Evolutionary conservation across 2,797 vertebrate genomes (phyloP).

Genomic region (Antennarius maculatus): DNA sequence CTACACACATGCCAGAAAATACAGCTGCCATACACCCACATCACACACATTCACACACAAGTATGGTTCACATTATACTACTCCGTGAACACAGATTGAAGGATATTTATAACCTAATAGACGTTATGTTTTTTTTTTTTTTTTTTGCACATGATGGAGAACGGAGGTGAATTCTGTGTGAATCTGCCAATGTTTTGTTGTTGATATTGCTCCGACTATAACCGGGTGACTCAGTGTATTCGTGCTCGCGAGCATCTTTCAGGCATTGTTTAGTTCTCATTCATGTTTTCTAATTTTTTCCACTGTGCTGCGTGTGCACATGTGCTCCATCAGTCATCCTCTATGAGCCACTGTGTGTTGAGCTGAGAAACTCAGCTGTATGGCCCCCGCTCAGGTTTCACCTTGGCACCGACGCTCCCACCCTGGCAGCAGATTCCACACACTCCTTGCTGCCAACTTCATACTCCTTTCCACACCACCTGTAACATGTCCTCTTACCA

Average conservation of each 20-base stretch:
- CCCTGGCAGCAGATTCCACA: conserved; percentile 70
- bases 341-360: conserved; percentile 21
- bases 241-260: conserved; percentile 28
- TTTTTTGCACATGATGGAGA: conserved; percentile 50
- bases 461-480: conserved; percentile 78
- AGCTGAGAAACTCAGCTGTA: conserved; percentile 64
- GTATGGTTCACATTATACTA: conserved; percentile 76
- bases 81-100: conserved; percentile 52
- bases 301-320: conserved; percentile 24
- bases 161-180: conserved; percentile 64
- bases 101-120: conserved; percentile 71
- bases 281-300: conserved; percentile 46
- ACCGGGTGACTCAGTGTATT: conserved; percentile 47
- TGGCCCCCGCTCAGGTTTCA: conserved; percentile 69
- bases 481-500: conserved; percentile 78
- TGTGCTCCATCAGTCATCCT: conserved; percentile 41
- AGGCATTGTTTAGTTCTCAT: conserved; percentile 51
- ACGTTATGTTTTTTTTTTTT: conserved; percentile 31
- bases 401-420: conserved; percentile 67
- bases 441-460: conserved; percentile 61
- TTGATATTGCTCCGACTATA: conserved; percentile 34
- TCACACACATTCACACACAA: conserved; percentile 71
- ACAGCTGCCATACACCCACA: conserved; percentile 72
- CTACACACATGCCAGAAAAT: conserved; percentile 53
- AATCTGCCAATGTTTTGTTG: conserved; percentile 17